Evolutionary conservation across 2,888 invertebrate genomes (phyloP), one percentile per base, ranked within the genome.

Genomic region (Mimachlamys varia): DNA sequence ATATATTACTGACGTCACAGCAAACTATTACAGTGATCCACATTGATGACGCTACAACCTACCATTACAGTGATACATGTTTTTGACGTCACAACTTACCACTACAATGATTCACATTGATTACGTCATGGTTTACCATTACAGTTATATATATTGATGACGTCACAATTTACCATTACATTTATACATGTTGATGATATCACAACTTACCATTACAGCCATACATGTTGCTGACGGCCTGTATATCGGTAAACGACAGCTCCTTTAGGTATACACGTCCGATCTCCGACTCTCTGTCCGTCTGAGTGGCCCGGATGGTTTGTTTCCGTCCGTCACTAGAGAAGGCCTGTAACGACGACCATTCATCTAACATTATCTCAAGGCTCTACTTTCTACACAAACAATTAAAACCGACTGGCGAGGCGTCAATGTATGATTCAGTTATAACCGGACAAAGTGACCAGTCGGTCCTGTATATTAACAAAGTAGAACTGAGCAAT

Each of bases 181-280:
- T 22, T 93, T n/a, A 58, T 58, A 58, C 58, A 22, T 58, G 58
- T 2, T 58, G 58, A 22, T 58, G 58, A 58, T n/a, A n/a, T 58
- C 58, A 58, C n/a, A 19, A 58, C 58, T 58, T 19, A 96, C 96
- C 95, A 89, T 92, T 92, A 89, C 96, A 96, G 15, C 94, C 92
- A 90, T 96, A 96, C 95, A 96, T 95, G 7, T 94, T 91, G 92
- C 95, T 96, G 22, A 95, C 95, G 19, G 94, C 93, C 87, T 95
- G 94, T 15, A 96, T 95, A 90, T 96, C 96, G 87, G 93, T 93
- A 90, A 95, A 95, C 0, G 95, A 91, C 87, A 96, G 91, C 88
- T 96, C 95, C 91, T 96, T 96, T 76, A 92, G 92, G 89, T 94
- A 96, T 0, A 96, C 96, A 62, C 93, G 91, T 3, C 95, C 96